A percentile compares a stretch with the other conserved stretches of the same genome.
phyloP scores from a whole-genome alignment of 2,888 invertebrate genomes.

The Nomada goodeniana region DNA sequence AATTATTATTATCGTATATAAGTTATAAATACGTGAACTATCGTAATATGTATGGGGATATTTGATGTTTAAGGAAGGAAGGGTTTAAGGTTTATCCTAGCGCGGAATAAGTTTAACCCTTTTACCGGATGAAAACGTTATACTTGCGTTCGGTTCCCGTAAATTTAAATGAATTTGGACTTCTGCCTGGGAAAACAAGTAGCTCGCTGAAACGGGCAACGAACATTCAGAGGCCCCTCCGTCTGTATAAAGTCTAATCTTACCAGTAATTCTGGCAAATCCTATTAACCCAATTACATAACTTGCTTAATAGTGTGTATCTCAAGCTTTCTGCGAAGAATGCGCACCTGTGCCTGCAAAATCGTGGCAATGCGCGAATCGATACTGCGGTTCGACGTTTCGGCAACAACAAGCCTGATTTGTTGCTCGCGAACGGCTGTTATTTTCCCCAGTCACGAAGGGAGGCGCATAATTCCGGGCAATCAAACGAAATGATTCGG shows the following conservation, averaged over 20 bases:
- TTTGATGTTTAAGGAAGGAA: neutral
- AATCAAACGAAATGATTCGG: too few relatives aligned
- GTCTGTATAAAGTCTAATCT: constrained; percentile 37
- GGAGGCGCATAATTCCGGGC: too few relatives aligned
- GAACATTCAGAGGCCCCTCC: constrained; percentile 30
- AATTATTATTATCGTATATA: too few relatives aligned
- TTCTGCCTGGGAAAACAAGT: constrained; percentile 24
- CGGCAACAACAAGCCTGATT: neutral
- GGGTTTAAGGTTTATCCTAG: neutral
- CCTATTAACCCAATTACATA: constrained; percentile 49
- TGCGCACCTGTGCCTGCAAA: constrained; percentile 30
- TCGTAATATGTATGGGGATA: neutral
- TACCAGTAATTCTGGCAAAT: constrained; percentile 37
- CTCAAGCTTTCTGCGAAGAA: constrained; percentile 28
- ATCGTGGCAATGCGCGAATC: constrained; percentile 8
- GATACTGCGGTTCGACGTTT: constrained; percentile 30
- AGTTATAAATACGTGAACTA: too few relatives aligned
- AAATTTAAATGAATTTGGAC: constrained; percentile 32
- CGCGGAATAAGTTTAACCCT: neutral
- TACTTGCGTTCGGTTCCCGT: neutral
- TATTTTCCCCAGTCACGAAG: neutral
- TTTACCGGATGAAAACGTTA: neutral
- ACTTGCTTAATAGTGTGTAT: constrained; percentile 44
- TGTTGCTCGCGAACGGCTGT: neutral
- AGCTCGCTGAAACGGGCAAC: constrained; percentile 17